Evolutionary conservation across 2,113 vertebrate species (phyloP).

Genomic region (Pica pica): DNA sequence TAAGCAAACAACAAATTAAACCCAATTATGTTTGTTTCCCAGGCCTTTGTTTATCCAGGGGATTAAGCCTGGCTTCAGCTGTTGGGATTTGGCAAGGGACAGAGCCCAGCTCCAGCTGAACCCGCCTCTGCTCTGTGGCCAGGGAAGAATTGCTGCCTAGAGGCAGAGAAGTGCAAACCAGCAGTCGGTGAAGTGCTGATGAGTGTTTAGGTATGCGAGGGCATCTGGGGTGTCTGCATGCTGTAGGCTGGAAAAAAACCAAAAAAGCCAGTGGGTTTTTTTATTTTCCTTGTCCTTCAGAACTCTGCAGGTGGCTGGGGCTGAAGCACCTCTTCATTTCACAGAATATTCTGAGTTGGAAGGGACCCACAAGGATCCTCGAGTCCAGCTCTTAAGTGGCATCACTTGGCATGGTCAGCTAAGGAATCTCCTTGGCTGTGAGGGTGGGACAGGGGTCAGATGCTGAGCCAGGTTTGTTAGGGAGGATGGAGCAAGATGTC

Average conservation of each 20-base stretch:
- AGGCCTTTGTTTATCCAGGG: neutral
- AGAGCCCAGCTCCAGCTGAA: neutral
- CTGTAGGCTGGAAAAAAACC: neutral
- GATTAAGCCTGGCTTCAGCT: neutral
- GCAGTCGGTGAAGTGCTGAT: neutral
- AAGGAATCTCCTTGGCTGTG: neutral
- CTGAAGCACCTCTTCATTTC: neutral
- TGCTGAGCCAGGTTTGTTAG: rapidly evolving
- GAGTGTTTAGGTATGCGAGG: neutral
- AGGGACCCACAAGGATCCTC: rapidly evolving
- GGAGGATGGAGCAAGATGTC: rapidly evolving
- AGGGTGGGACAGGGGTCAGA: neutral
- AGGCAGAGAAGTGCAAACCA: neutral
- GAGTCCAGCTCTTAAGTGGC: neutral
- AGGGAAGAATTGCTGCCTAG: neutral
- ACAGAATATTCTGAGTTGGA: neutral
- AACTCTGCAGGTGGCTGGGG: neutral
- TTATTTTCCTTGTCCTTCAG: neutral
- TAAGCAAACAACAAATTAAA: neutral
- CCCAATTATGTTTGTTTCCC: neutral
- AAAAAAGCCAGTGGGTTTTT: rapidly evolving
- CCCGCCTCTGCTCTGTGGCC: neutral
- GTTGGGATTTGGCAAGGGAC: neutral
- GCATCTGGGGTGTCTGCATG: neutral
- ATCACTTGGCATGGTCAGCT: neutral